phyloP scores from a whole-genome alignment of 2,888 invertebrate species.

The Macaria liturata region DNA sequence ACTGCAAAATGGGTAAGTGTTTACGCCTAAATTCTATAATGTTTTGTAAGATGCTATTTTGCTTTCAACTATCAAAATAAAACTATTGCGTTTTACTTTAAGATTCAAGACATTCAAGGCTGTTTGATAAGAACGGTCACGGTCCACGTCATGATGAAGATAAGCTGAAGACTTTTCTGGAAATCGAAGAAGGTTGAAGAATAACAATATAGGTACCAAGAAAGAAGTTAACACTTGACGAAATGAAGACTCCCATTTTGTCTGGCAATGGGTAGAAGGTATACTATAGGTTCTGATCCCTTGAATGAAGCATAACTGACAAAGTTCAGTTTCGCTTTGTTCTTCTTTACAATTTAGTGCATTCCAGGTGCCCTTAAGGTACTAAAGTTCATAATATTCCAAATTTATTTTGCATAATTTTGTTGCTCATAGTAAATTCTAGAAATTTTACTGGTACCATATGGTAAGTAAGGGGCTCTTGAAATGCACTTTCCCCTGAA shows the following conservation, averaged over 20 bases:
- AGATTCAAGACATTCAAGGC: constrained; percentile 5
- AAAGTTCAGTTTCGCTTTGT: constrained; percentile 26
- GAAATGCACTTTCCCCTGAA: constrained; percentile 16
- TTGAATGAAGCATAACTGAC: constrained; percentile 26
- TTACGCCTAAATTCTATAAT: no score
- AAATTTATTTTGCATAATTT: no score
- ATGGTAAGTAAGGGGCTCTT: constrained; percentile 7
- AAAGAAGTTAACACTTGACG: not conserved
- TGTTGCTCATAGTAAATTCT: no score
- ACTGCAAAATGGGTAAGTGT: no score
- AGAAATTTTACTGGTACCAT: not conserved
- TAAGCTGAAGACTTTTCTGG: constrained; percentile 5
- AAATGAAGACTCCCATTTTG: not conserved
- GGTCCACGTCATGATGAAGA: not conserved
- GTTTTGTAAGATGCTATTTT: no score
- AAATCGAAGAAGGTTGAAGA: constrained; percentile 3
- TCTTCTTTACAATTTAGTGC: constrained; percentile 12
- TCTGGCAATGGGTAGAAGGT: constrained; percentile 20
- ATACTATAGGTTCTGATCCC: constrained; percentile 22
- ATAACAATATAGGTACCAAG: not conserved
- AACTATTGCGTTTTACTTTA: not conserved
- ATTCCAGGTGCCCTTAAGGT: constrained; percentile 18
- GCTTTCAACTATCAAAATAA: no score
- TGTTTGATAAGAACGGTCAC: not conserved
- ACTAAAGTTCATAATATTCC: no score